These are phyloP conservation scores for Eonycteris spelaea DNA, from an alignment of 2,113 vertebrate genomes.

Conservation along the genomic window DNA sequence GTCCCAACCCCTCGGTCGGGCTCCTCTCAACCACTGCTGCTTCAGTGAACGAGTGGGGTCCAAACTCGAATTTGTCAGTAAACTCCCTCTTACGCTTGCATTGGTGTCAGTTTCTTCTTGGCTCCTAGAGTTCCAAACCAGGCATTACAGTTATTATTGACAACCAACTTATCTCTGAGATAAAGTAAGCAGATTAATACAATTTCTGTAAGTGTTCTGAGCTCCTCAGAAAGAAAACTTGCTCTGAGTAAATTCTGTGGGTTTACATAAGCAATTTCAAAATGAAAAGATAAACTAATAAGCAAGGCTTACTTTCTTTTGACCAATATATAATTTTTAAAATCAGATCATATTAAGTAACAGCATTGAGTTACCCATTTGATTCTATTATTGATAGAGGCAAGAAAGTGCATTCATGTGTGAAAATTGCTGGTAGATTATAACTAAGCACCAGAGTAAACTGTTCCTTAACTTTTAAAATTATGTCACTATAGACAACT, in stretches of 20 bases:
- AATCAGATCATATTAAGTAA: neutral
- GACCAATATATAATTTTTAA: slow-evolving; percentile 17
- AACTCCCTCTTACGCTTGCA: too few species aligned
- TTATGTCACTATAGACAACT: neutral
- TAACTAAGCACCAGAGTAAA: neutral
- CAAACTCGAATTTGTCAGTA: too few species aligned
- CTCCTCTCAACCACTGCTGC: too few species aligned
- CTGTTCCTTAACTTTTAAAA: slow-evolving; percentile 11
- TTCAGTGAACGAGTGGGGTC: too few species aligned
- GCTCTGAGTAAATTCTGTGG: neutral
- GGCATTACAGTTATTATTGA: too few species aligned
- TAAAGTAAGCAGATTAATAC: slow-evolving; percentile 17
- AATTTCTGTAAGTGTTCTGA: neutral
- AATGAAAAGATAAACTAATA: neutral
- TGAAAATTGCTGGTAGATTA: neutral
- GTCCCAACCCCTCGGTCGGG: too few species aligned
- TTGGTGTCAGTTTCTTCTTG: too few species aligned
- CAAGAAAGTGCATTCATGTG: neutral
- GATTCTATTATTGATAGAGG: neutral
- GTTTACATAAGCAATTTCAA: neutral
- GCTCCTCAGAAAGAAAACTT: neutral
- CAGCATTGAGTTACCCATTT: neutral
- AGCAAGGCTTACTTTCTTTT: neutral
- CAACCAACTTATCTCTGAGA: neutral
- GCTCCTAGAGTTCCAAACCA: too few species aligned